phyloP scores from a whole-genome alignment of 2,797 vertebrate species.

The Numenius phaeopus region DNA sequence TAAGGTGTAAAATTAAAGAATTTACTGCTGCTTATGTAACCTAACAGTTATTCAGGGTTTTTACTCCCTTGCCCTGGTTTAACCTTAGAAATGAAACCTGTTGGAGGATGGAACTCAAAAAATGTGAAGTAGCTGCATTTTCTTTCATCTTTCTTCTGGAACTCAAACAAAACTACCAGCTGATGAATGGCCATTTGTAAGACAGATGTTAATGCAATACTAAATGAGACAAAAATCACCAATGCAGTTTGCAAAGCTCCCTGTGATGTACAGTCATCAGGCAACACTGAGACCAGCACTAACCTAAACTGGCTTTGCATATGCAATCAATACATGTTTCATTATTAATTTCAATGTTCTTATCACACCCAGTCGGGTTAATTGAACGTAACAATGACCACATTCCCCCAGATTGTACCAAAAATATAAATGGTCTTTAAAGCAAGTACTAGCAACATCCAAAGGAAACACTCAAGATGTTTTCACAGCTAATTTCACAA shows the following conservation, averaged over 20 bases:
- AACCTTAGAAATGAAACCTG: neutral
- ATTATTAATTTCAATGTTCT: neutral
- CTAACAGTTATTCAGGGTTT: neutral
- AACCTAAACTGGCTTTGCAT: neutral
- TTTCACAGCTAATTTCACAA: slow-evolving; percentile 32
- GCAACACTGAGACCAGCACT: neutral
- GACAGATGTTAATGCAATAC: slow-evolving; percentile 27
- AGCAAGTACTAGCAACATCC: neutral
- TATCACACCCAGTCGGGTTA: neutral
- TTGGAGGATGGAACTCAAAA: neutral
- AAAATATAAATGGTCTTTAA: slow-evolving; percentile 23
- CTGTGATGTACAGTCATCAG: neutral
- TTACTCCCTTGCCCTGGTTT: neutral
- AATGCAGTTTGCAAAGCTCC: neutral
- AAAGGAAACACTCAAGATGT: slow-evolving; percentile 4
- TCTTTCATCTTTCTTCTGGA: slow-evolving; percentile 16
- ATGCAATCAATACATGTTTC: neutral
- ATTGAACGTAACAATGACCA: slow-evolving; percentile 20
- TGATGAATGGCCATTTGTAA: slow-evolving; percentile 20
- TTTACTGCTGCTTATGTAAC: neutral
- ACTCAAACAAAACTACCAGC: neutral
- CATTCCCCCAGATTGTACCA: neutral
- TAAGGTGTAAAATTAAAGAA: neutral
- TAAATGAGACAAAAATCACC: slow-evolving; percentile 45
- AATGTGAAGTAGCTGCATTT: neutral